phyloP scores from a whole-genome alignment of 2,113 vertebrate genomes.

The Petroica traversi region DNA sequence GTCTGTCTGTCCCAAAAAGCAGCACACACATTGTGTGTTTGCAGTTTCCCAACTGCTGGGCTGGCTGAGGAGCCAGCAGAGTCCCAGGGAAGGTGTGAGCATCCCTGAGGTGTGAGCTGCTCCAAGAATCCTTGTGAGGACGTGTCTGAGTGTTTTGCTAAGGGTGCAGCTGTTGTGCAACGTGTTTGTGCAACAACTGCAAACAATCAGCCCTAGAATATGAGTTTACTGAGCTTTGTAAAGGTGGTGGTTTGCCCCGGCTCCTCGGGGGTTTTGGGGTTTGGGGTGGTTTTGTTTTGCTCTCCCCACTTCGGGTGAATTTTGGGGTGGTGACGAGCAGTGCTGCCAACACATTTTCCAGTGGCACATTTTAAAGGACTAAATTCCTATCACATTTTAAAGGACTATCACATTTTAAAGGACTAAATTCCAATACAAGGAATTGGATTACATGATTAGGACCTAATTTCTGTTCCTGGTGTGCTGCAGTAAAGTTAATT shows the following conservation, averaged over 20 bases:
- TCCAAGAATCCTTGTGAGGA: not conserved
- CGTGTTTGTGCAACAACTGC: not conserved
- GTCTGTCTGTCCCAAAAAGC: not conserved
- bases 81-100: not conserved
- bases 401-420: too few species aligned
- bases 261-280: not conserved
- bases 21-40: accelerated
- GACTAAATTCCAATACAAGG: not conserved
- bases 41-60: not conserved
- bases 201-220: not conserved
- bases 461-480: not conserved
- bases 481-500: not conserved
- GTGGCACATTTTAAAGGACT: not conserved
- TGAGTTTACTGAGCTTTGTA: not conserved
- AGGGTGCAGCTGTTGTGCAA: constrained; percentile 2
- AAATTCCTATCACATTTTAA: not conserved
- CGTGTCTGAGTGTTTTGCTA: not conserved
- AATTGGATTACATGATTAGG: not conserved
- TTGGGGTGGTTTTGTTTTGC: not conserved
- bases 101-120: not conserved
- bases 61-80: not conserved
- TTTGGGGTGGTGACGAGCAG: not conserved
- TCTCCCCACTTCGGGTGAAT: not conserved
- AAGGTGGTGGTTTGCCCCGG: not conserved
- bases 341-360: not conserved